phyloP scores from a whole-genome alignment of 2,888 invertebrate species.

The Pandemis cinnamomeana region DNA sequence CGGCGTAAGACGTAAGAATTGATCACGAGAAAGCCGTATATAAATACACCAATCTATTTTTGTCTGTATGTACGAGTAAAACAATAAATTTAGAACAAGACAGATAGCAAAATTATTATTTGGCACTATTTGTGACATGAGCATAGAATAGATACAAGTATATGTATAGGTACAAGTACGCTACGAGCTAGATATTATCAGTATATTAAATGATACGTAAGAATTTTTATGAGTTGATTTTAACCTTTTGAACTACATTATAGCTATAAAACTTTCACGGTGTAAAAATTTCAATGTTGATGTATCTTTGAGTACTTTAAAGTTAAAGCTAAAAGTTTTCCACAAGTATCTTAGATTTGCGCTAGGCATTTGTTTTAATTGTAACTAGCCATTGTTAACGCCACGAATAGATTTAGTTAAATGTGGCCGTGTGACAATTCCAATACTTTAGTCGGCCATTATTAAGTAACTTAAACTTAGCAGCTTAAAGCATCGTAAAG shows the following conservation, averaged over 20 bases:
- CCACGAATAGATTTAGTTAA: neutral
- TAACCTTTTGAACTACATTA: too few species aligned
- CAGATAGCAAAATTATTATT: neutral
- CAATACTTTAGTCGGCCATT: neutral
- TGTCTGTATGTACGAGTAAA: neutral
- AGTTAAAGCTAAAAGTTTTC: neutral
- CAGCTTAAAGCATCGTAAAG: neutral
- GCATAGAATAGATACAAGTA: neutral
- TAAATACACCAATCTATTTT: neutral
- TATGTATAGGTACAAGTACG: neutral
- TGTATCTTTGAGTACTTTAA: neutral
- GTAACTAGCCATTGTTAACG: constrained; percentile 8
- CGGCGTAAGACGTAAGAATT: neutral
- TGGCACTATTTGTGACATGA: neutral
- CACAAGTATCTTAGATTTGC: neutral
- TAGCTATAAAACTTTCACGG: too few species aligned
- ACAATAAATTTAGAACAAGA: neutral
- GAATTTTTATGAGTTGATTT: too few species aligned
- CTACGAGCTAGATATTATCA: neutral
- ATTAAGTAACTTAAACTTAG: neutral
- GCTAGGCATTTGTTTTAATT: constrained; percentile 1
- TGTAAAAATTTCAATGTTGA: too few species aligned
- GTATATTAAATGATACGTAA: too few species aligned
- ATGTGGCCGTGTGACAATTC: neutral
- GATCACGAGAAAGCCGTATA: constrained; percentile 6